phyloP scores from a whole-genome alignment of 2,113 vertebrate genomes.

The Gobiocypris rarus region DNA sequence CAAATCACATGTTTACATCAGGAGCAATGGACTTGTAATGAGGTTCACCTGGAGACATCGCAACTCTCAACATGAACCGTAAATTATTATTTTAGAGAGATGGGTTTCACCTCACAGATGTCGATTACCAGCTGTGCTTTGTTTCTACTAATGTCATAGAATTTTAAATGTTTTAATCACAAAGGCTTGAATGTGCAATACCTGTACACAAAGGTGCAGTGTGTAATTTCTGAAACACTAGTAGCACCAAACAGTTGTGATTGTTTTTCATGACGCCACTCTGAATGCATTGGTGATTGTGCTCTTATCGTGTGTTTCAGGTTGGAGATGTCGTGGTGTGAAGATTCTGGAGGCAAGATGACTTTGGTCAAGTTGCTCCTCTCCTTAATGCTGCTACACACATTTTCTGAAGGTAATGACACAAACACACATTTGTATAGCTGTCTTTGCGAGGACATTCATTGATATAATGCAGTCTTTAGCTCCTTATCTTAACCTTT shows the following conservation, averaged over 20 bases:
- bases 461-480: too few species aligned
- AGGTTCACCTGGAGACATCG: conserved; percentile 15
- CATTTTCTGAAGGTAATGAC: conserved; percentile 71
- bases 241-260: too few species aligned
- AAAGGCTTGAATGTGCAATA: background rate
- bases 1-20: conserved; percentile 31
- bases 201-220: background rate
- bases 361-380: conserved; percentile 71
- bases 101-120: background rate
- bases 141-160: conserved; percentile 1
- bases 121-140: conserved; percentile 26
- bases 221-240: background rate
- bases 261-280: background rate
- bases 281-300: background rate
- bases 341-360: conserved; percentile 71
- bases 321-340: conserved; percentile 72
- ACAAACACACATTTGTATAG: background rate
- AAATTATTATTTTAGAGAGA: conserved; percentile 27
- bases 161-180: conserved; percentile 19
- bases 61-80: background rate
- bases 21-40: conserved; percentile 19
- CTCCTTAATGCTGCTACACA: conserved; percentile 70
- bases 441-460: too few species aligned
- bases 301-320: conserved; percentile 43
- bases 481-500: too few species aligned